Evolutionary conservation across 1,140 invertebrate species (phyloP).

Genomic region (Lordiphosa stackelbergi): DNA sequence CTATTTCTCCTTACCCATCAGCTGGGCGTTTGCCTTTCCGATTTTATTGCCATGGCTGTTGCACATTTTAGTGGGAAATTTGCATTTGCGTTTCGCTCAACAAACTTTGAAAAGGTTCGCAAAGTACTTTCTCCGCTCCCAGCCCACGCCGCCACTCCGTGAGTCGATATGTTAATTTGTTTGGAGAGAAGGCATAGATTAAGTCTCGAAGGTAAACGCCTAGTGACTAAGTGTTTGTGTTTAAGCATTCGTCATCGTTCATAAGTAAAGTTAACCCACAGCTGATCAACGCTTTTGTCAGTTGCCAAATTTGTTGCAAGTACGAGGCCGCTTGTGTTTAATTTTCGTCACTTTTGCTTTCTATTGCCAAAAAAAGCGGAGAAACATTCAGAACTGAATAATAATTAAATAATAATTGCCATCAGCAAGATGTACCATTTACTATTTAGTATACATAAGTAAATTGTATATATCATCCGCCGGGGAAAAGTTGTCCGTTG

Average conservation of each 20-base stretch:
- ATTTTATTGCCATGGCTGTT: conserved; percentile 10
- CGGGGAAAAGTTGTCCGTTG: too few relatives aligned
- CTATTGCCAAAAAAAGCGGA: conserved; percentile 21
- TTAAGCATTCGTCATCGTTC: conserved; percentile 14
- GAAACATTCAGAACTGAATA: conserved; percentile 20
- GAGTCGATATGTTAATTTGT: conserved; percentile 7
- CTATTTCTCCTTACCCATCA: background rate
- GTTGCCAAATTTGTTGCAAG: conserved; percentile 17
- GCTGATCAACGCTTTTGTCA: conserved; percentile 13
- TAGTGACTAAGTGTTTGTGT: conserved; percentile 7
- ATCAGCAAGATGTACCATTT: background rate
- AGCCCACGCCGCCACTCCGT: background rate
- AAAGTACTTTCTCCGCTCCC: conserved; percentile 4
- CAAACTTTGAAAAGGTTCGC: background rate
- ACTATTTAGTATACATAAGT: background rate
- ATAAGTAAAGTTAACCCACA: conserved; percentile 24
- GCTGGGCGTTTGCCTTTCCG: conserved; percentile 1
- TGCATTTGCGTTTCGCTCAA: conserved; percentile 3
- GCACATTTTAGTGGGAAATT: conserved; percentile 19
- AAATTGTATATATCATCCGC: too few relatives aligned
- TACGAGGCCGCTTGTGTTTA: conserved; percentile 13
- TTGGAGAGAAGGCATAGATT: conserved; percentile 25
- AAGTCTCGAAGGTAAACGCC: conserved; percentile 30
- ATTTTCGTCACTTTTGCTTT: conserved; percentile 59
- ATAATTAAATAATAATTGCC: background rate